Evolutionary conservation across 2,888 invertebrate species (phyloP), one percentile per base, ranked within the genome.

Genomic region (Drosophila setosimentum): DNA sequence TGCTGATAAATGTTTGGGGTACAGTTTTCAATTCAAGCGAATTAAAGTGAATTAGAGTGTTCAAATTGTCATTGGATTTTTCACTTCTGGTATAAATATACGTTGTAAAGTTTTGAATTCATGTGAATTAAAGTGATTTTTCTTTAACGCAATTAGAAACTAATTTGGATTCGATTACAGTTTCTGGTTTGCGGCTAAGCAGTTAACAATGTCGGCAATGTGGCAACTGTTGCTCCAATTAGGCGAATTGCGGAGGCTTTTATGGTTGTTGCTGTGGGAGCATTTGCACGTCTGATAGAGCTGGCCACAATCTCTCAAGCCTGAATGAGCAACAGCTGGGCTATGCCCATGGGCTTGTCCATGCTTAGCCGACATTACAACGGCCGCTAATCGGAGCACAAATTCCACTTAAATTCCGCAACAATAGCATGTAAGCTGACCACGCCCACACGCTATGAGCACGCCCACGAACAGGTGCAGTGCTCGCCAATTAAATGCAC

Each of bases 341-440:
- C 61, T 80, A 83, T 33, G 68, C 32, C 40, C n/a, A 6, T 35
- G 60, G 51, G 24, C 45, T 54, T 59, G 66, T 37, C 45, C 48
- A 50, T 68, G 73, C 48, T 61, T 60, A 55, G 55, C 42, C 53
- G 49, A 68, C 83, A 67, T 87, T 75, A 84, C 73, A 78, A 55
- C 60, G 30, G 71, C 66, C 87, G 71, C 87, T 89, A 89, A 85
- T 87, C 85, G 74, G 60, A 57, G 71, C 72, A 68, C 80, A 79
- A 89, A 85, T 87, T 75, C 82, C 82, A 72, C 82, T 84, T 87
- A 87, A 85, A 80, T 80, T 68, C 80, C 71, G 58, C 68, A 68
- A 64, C 70, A 73, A 69, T 66, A 51, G 65, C 71, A 70, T 68
- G 76, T 73, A 77, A 73, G 61, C 64, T 60, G 29, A 29, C 62